phyloP scores from a whole-genome alignment of 2,113 vertebrate species.

The Oreochromis tanganicae region DNA sequence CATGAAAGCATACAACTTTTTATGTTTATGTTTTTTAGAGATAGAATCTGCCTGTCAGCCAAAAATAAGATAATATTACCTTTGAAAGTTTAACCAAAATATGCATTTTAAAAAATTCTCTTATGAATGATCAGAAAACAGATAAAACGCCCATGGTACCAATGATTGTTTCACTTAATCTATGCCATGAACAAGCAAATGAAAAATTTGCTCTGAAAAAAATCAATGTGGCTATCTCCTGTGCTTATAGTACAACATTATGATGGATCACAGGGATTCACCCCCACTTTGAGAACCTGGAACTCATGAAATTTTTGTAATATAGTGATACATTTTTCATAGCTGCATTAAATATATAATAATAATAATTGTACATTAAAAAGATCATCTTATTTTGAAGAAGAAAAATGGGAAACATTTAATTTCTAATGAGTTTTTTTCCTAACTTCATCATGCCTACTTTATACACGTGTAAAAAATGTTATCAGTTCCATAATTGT shows the following conservation, averaged over 20 bases:
- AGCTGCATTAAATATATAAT: background rate
- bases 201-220: background rate
- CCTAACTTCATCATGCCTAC: background rate
- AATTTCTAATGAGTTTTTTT: background rate
- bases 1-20: background rate
- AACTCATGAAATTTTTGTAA: rapidly evolving
- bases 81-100: background rate
- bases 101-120: background rate
- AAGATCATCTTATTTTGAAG: background rate
- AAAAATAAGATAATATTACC: background rate
- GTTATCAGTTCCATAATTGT: background rate
- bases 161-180: background rate
- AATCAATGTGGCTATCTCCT: background rate
- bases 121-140: background rate
- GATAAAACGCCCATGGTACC: rapidly evolving
- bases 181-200: rapidly evolving
- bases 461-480: background rate
- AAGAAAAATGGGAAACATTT: background rate
- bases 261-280: background rate
- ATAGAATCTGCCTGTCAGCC: background rate
- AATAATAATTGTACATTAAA: background rate
- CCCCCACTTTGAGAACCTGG: background rate
- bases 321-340: background rate
- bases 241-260: rapidly evolving
- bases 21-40: background rate